These are phyloP conservation scores for Osmerus eperlanus DNA, from an alignment of 2,113 vertebrate genomes.

Conservation along the genomic window DNA sequence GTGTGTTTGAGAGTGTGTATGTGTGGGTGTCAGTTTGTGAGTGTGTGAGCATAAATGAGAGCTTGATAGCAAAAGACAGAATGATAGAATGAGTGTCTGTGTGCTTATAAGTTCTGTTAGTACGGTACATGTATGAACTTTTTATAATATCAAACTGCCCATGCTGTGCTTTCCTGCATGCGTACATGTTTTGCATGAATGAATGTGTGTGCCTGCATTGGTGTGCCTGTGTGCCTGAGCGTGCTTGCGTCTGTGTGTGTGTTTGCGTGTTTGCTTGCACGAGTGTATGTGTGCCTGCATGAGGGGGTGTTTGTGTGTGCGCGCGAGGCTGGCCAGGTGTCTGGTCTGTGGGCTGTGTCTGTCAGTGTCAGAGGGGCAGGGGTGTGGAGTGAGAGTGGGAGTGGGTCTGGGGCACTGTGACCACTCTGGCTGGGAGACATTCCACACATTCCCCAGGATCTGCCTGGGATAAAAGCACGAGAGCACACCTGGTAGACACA, in stretches of 20 bases:
- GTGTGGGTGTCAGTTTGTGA: background rate
- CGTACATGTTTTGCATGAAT: background rate
- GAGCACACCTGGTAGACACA: slow-evolving; percentile 54
- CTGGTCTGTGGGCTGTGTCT: slow-evolving; percentile 83
- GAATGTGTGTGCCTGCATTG: background rate
- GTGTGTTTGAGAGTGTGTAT: slow-evolving; percentile 47
- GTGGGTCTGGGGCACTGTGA: slow-evolving; percentile 72
- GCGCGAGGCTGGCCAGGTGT: slow-evolving; percentile 77
- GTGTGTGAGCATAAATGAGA: background rate
- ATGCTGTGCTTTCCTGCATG: no score
- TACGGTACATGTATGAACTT: no score
- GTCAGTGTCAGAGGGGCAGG: slow-evolving; percentile 72
- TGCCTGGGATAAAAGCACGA: slow-evolving; percentile 75
- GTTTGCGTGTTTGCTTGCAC: slow-evolving; percentile 7
- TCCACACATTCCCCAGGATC: slow-evolving; percentile 77
- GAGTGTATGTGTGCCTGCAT: slow-evolving; percentile 44
- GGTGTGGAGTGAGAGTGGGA: slow-evolving; percentile 59
- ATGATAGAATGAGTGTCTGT: no score
- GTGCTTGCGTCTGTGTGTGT: slow-evolving; percentile 16
- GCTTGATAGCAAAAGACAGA: no score
- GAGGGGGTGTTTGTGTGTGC: slow-evolving; percentile 48
- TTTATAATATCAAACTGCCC: no score
- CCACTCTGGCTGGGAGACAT: slow-evolving; percentile 74
- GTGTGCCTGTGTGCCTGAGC: background rate
- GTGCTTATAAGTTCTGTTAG: no score